These are phyloP conservation scores for Trilocha varians DNA, from an alignment of 2,888 invertebrate species.

Conservation along the genomic window DNA sequence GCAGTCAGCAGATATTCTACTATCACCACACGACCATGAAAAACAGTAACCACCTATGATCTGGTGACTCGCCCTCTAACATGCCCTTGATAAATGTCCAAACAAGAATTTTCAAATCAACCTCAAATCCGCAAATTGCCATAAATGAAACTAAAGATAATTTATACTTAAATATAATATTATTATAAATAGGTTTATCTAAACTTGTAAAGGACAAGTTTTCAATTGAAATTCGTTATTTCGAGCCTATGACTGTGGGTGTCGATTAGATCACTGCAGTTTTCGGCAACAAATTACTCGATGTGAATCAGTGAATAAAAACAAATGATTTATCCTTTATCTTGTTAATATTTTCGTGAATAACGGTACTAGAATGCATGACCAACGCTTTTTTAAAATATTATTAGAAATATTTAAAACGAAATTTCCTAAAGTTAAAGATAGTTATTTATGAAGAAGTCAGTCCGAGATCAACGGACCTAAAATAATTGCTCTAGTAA, in stretches of 20 bases:
- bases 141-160: too few species aligned
- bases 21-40: too few species aligned
- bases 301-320: conserved; percentile 2
- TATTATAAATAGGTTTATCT: not conserved
- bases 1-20: too few species aligned
- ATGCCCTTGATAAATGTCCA: too few species aligned
- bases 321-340: not conserved
- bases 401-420: too few species aligned
- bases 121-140: too few species aligned
- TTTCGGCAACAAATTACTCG: conserved; percentile 19
- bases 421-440: too few species aligned
- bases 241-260: conserved; percentile 27
- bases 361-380: conserved; percentile 1
- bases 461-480: too few species aligned
- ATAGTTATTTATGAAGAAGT: not conserved
- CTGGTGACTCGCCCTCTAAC: too few species aligned
- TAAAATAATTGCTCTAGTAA: too few species aligned
- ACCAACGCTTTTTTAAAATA: not conserved
- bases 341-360: not conserved
- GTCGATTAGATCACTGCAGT: conserved; percentile 49
- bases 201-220: not conserved
- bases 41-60: too few species aligned
- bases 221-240: not conserved
- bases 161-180: not conserved
- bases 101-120: too few species aligned